Base-by-base conservation (phyloP, 2,888 invertebrate species). In the Coleophora flavipennella region DNA sequence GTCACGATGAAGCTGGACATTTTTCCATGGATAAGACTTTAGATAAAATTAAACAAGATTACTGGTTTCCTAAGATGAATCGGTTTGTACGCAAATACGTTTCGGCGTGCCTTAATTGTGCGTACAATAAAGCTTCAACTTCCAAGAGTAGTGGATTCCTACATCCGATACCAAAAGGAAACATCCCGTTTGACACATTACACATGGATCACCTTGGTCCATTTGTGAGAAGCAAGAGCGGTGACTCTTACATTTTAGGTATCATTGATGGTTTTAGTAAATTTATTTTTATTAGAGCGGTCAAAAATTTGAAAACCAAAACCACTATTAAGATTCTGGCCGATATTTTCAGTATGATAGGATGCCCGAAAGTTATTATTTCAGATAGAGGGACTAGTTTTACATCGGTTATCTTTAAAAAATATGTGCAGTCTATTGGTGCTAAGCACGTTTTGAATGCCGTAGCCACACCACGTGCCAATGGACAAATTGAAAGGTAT, bases 21-120 rank as follows among this genome's bases (percentile, higher is more conserved):
- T 44, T 49, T 28, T 41, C 41, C 0, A 42, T 38, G n/a, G 50
- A 48, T 3, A 50, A 50, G 36, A 50, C 50, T 0, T 44, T 41
- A 33, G 39, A 42, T 7, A 42, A 32, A 35, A 35, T 51, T 4
- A 35, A 31, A 11, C 27, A 36, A 4, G 33, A 35, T 3, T 49
- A 49, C 28, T 51, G 49, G 48, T 51, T 51, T 35, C 42, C 41
- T 31, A 45, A 45, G 2, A 48, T 51, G 46, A 38, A 46, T 1
- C 35, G 40, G 1, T 51, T 51, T 28, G 38, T 50, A 1, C 45
- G 44, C 31, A 48, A 50, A 13, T 50, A 50, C 33, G 44, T 44
- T n/a, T 35, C 36, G 13, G 32, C 45, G 2, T 50, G 50, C 35
- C 13, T 47, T 13, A 31, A 41, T 4, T 49, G 47, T 31, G 45